A percentile compares a stretch with the other conserved stretches of the same genome.
phyloP scores from a whole-genome alignment of 2,113 vertebrate genomes.

The Piaya cayana region DNA sequence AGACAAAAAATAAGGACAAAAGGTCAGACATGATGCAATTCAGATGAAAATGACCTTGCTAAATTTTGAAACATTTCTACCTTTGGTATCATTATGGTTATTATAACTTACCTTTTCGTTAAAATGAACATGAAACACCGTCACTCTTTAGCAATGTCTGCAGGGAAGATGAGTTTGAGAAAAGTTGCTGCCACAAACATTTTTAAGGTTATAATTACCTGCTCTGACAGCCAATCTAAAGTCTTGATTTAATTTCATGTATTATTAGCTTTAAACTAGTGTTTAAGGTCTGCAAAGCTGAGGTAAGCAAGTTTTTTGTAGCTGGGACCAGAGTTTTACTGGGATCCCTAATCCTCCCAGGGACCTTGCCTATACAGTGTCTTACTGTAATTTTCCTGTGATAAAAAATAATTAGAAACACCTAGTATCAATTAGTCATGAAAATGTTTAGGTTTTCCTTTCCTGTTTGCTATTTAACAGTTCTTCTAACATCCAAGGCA shows the following conservation, averaged over 20 bases:
- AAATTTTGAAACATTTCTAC: not conserved
- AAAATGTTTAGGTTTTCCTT: not conserved
- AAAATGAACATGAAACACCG: not conserved
- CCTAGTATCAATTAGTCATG: not conserved
- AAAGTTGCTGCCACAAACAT: not conserved
- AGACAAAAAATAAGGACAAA: not conserved
- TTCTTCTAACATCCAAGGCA: not conserved
- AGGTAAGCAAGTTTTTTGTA: not conserved
- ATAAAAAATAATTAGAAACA: not conserved
- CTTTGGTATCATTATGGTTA: not conserved
- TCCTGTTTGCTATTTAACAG: not conserved
- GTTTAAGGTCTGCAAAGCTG: not conserved
- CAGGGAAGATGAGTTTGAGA: not conserved
- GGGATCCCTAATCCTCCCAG: not conserved
- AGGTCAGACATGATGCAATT: not conserved
- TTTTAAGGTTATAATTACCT: not conserved
- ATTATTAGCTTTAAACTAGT: conserved; percentile 29
- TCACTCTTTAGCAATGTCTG: not conserved
- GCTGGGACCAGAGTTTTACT: not conserved
- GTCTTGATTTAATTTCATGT: not conserved
- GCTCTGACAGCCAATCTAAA: not conserved
- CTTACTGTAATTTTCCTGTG: not conserved
- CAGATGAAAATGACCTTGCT: not conserved
- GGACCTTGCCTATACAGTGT: not conserved
- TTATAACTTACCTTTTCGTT: not conserved